Evolutionary conservation across 2,113 vertebrate genomes (phyloP).

Genomic region (Struthio camelus): DNA sequence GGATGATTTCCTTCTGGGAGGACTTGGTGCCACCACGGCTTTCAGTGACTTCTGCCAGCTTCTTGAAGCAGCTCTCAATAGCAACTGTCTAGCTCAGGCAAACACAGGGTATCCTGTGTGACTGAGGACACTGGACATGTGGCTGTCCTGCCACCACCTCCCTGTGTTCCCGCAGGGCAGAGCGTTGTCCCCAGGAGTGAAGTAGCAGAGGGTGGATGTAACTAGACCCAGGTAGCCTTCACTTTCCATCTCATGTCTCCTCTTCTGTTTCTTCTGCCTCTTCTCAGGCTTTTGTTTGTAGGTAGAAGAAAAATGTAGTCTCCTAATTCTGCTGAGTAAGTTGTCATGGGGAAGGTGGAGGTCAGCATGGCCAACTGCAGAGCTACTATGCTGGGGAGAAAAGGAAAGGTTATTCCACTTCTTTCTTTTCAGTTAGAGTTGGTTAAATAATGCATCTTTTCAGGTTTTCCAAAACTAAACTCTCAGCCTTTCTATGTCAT

Average conservation of each 20-base stretch:
- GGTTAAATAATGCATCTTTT: not conserved
- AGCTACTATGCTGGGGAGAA: not conserved
- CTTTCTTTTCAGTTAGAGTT: not conserved
- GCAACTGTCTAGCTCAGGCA: not conserved
- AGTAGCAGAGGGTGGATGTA: no score
- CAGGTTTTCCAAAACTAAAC: not conserved
- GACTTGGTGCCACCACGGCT: not conserved
- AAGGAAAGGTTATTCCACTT: not conserved
- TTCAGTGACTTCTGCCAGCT: not conserved
- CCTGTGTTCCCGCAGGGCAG: no score
- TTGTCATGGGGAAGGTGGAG: not conserved
- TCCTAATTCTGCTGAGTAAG: no score
- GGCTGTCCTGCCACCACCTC: no score
- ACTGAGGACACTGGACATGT: no score
- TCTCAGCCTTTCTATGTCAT: not conserved
- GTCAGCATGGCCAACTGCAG: not conserved
- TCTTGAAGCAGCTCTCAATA: not conserved
- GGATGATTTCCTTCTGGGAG: not conserved
- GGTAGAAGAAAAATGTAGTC: no score
- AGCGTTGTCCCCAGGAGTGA: no score
- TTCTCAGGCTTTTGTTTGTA: no score
- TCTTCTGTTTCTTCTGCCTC: no score
- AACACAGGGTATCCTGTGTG: not conserved
- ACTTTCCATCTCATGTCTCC: no score
- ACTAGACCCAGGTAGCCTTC: no score